A percentile compares a stretch with the other conserved stretches of the same genome.
These are phyloP conservation scores for Knipowitschia caucasica DNA, from an alignment of 2,797 vertebrate species.

Conservation along the genomic window DNA sequence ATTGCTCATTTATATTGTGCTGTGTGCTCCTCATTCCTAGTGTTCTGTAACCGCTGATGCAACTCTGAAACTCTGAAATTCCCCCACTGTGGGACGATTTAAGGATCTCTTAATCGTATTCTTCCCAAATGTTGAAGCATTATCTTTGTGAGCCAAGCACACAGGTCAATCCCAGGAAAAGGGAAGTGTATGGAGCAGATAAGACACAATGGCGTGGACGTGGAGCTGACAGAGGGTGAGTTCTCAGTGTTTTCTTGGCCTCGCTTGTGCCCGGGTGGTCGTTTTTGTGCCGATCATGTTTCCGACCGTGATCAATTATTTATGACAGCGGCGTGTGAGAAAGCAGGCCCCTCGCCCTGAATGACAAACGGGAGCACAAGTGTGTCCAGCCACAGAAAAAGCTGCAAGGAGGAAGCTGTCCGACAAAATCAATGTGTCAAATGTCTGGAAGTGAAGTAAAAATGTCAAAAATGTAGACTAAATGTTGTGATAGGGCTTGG, in stretches of 20 bases:
- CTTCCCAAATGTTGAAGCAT: not conserved
- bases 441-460: not conserved
- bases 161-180: not conserved
- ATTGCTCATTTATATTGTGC: too few relatives aligned
- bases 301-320: constrained; percentile 70
- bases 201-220: not conserved
- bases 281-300: constrained; percentile 62
- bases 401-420: not conserved
- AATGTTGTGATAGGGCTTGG: too few relatives aligned
- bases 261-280: not conserved
- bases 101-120: too few relatives aligned
- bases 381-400: not conserved
- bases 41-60: too few relatives aligned
- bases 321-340: constrained; percentile 56
- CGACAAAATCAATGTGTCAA: not conserved
- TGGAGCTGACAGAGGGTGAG: not conserved
- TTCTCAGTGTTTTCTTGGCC: not conserved
- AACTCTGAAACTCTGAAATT: too few relatives aligned
- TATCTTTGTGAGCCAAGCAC: not conserved
- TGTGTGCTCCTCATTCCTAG: too few relatives aligned
- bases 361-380: not conserved
- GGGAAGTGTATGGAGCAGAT: not conserved
- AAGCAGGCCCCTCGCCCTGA: constrained; percentile 18
- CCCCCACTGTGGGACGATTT: too few relatives aligned
- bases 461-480: too few relatives aligned